phyloP scores from a whole-genome alignment of 2,113 vertebrate genomes.

The Numenius arquata region DNA sequence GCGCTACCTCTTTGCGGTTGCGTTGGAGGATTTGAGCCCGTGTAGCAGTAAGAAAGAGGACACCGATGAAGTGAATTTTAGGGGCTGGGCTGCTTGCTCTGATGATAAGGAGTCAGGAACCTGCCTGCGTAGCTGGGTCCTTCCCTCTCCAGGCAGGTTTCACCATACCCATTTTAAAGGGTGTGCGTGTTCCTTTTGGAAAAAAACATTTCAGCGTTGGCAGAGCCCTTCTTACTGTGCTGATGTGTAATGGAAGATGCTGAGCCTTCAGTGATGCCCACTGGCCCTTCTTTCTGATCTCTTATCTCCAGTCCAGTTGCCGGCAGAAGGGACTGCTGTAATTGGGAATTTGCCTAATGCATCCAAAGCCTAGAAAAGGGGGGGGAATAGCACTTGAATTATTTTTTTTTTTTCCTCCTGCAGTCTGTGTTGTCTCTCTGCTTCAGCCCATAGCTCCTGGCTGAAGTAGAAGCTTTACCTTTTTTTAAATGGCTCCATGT shows the following conservation, averaged over 20 bases:
- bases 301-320: neutral
- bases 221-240: neutral
- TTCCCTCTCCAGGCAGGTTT: neutral
- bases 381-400: neutral
- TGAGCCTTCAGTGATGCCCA: neutral
- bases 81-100: neutral
- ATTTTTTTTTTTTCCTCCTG: neutral
- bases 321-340: neutral
- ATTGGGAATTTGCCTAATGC: neutral
- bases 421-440: neutral
- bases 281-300: neutral
- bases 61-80: neutral
- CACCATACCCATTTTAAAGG: neutral
- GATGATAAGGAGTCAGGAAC: neutral
- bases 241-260: neutral
- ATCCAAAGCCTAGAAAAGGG: neutral
- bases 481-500: neutral
- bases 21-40: neutral
- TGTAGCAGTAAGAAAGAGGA: neutral
- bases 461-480: neutral
- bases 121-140: neutral
- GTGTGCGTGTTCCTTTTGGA: neutral
- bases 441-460: neutral
- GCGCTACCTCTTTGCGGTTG: neutral
- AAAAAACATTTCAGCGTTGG: neutral